These are phyloP conservation scores for Alosa sapidissima DNA, from an alignment of 2,797 vertebrate genomes.

Conservation along the genomic window DNA sequence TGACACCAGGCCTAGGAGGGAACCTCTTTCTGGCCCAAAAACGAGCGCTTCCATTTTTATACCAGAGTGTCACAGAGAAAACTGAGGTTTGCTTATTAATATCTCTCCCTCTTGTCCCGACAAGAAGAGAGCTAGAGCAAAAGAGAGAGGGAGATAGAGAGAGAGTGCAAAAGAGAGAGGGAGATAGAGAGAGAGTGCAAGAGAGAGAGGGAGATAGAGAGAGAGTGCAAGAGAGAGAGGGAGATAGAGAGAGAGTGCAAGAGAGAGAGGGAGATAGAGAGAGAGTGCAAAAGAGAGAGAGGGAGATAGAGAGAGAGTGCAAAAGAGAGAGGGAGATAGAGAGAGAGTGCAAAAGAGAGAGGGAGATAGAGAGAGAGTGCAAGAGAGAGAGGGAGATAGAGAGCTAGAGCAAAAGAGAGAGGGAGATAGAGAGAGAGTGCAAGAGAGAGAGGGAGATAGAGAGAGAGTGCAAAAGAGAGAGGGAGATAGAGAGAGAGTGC, in stretches of 20 bases:
- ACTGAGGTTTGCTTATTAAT: slow-evolving; percentile 49
- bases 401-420: neutral
- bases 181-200: slow-evolving; percentile 9
- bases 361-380: neutral
- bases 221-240: neutral
- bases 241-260: neutral
- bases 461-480: neutral
- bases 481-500: too few relatives aligned
- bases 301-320: too few relatives aligned
- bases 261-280: neutral
- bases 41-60: slow-evolving; percentile 33
- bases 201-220: neutral
- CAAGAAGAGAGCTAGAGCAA: slow-evolving; percentile 2
- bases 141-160: neutral
- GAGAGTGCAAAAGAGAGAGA: too few relatives aligned
- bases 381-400: too few relatives aligned
- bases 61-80: slow-evolving; percentile 37
- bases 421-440: neutral
- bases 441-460: neutral
- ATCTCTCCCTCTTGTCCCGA: slow-evolving; percentile 34
- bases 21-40: slow-evolving; percentile 15
- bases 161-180: neutral
- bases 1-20: slow-evolving; percentile 25
- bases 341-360: neutral
- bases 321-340: neutral